A percentile compares a stretch with the other conserved stretches of the same genome.
Evolutionary conservation across 1,140 invertebrate genomes (phyloP).

Genomic region (Bilobella aurantiaca): DNA sequence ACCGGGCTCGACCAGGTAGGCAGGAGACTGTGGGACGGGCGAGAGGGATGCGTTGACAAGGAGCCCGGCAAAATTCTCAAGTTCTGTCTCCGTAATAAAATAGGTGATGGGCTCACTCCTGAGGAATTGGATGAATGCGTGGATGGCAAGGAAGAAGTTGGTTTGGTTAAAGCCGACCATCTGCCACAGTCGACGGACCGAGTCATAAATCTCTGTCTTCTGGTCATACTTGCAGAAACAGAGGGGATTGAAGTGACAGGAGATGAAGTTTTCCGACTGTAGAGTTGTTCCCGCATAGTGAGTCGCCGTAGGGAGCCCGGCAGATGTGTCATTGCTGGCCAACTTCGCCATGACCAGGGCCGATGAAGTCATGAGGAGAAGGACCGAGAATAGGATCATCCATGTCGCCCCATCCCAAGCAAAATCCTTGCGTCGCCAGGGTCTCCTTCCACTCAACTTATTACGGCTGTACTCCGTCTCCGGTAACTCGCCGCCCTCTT

Average conservation of each 20-base stretch:
- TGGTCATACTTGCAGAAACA: conserved; percentile 35
- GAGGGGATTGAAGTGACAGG: conserved; percentile 33
- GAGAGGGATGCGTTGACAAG: conserved; percentile 26
- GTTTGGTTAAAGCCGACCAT: conserved; percentile 28
- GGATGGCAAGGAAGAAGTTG: conserved; percentile 20
- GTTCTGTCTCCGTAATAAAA: conserved; percentile 20
- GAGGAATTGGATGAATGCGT: conserved; percentile 17
- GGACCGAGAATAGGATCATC: too few species aligned
- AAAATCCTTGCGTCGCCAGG: too few species aligned
- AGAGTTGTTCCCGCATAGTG: too few species aligned
- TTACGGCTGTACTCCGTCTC: too few species aligned
- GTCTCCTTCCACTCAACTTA: too few species aligned
- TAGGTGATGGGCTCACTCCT: conserved; percentile 28
- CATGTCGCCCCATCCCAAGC: too few species aligned
- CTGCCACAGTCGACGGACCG: conserved; percentile 29
- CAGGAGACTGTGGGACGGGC: neutral
- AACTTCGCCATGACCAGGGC: too few species aligned
- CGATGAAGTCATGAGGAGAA: too few species aligned
- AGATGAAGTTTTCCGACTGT: conserved; percentile 31
- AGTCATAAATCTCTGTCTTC: conserved; percentile 34
- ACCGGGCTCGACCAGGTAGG: conserved; percentile 23
- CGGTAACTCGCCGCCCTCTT: too few species aligned
- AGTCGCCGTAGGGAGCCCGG: too few species aligned
- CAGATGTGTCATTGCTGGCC: too few species aligned
- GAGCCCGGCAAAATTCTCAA: conserved; percentile 20